Conservation (phyloP, 2,113 vertebrate species). For the Oreochromis niloticus region DNA sequence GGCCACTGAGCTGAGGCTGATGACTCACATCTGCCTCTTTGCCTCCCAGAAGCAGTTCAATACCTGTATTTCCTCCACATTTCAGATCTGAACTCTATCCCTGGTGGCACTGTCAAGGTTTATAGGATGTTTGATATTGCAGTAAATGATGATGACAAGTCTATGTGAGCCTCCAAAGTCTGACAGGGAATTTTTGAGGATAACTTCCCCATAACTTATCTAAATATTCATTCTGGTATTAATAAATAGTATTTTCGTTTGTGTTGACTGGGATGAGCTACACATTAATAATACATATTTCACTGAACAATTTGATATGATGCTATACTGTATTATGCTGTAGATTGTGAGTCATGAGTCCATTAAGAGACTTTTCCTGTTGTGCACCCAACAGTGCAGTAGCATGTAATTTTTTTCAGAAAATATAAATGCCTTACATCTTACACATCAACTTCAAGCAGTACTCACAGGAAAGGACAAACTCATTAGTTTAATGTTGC, state of each 20-base stretch:
- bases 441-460: not conserved
- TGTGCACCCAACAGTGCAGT: not conserved
- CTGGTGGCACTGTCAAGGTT: not conserved
- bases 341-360: not conserved
- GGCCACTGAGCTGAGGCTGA: conserved; percentile 32
- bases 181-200: not conserved
- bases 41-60: conserved; percentile 29
- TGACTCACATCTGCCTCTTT: conserved; percentile 28
- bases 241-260: not conserved
- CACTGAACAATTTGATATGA: not conserved
- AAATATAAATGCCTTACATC: not conserved
- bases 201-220: not conserved
- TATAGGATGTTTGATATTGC: not conserved
- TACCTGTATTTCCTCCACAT: conserved; percentile 20
- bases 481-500: not conserved
- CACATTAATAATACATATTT: not conserved
- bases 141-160: conserved; percentile 11
- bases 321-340: not conserved
- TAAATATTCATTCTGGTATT: not conserved
- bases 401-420: not conserved
- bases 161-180: not conserved
- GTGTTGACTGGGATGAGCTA: not conserved
- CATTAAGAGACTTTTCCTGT: not conserved
- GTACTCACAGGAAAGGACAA: not conserved
- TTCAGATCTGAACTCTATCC: not conserved